phyloP scores from a whole-genome alignment of 2,113 vertebrate genomes.

The Abramis brama region DNA sequence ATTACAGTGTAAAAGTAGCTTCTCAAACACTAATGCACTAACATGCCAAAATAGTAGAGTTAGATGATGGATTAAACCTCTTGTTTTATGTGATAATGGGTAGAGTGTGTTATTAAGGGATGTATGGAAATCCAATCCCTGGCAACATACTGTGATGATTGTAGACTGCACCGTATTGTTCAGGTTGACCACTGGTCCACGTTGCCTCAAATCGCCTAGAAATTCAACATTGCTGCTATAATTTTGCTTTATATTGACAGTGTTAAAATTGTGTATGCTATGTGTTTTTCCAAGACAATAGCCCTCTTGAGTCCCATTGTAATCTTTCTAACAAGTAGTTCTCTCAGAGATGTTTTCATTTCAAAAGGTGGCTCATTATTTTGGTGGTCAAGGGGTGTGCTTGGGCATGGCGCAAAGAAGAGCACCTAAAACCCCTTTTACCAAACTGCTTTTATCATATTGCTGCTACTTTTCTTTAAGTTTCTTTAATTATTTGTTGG shows the following conservation, averaged over 20 bases:
- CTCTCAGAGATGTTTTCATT: neutral
- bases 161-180: neutral
- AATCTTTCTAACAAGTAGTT: neutral
- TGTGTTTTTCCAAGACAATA: too few species aligned
- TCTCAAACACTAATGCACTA: constrained; percentile 1
- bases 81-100: neutral
- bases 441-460: too few species aligned
- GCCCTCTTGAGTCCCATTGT: neutral
- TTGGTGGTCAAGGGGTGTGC: too few species aligned
- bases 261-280: too few species aligned
- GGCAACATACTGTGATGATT: neutral
- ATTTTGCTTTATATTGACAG: too few species aligned
- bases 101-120: neutral
- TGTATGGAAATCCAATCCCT: neutral
- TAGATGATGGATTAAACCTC: neutral
- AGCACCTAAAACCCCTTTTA: too few species aligned
- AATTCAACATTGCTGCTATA: too few species aligned
- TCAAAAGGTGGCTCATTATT: neutral
- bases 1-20: neutral
- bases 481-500: too few species aligned
- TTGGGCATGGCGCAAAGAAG: too few species aligned
- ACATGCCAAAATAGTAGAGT: neutral
- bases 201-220: neutral
- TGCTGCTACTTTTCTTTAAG: too few species aligned
- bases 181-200: neutral